These are phyloP conservation scores for Atherinosoma microstoma DNA, from an alignment of 2,797 vertebrate species.

Conservation along the genomic window DNA sequence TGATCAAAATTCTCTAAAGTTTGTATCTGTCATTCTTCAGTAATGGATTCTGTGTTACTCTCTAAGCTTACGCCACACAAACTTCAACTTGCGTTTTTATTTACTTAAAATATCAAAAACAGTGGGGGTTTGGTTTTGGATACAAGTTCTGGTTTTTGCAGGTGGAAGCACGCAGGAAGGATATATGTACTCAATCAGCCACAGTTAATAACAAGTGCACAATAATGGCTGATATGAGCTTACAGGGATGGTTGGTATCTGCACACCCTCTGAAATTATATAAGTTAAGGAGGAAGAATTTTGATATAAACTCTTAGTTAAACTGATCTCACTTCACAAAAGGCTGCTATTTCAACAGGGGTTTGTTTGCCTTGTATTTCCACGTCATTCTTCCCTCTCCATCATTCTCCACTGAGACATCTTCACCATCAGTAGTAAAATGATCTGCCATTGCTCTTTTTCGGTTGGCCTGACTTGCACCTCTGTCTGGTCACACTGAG, in stretches of 20 bases:
- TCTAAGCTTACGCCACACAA: not conserved
- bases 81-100: slow-evolving; percentile 10
- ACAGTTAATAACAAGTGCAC: too few species aligned
- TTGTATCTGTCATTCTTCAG: slow-evolving; percentile 15
- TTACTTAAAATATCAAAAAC: not conserved
- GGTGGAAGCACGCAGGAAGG: too few species aligned
- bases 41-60: not conserved
- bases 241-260: too few species aligned
- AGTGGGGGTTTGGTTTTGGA: not conserved
- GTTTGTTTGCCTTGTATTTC: not conserved
- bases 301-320: too few species aligned
- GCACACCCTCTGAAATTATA: too few species aligned
- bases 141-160: too few species aligned
- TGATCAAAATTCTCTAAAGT: slow-evolving; percentile 12
- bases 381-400: slow-evolving; percentile 12
- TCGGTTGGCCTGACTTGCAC: slow-evolving; percentile 40
- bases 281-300: too few species aligned
- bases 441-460: slow-evolving; percentile 52
- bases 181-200: too few species aligned
- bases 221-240: too few species aligned
- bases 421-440: slow-evolving; percentile 46
- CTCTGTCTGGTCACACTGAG: slow-evolving; percentile 54
- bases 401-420: slow-evolving; percentile 14
- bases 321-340: too few species aligned
- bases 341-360: too few species aligned